Base-by-base conservation (phyloP, 2,797 vertebrate species). In the Orestias chungarensis region DNA sequence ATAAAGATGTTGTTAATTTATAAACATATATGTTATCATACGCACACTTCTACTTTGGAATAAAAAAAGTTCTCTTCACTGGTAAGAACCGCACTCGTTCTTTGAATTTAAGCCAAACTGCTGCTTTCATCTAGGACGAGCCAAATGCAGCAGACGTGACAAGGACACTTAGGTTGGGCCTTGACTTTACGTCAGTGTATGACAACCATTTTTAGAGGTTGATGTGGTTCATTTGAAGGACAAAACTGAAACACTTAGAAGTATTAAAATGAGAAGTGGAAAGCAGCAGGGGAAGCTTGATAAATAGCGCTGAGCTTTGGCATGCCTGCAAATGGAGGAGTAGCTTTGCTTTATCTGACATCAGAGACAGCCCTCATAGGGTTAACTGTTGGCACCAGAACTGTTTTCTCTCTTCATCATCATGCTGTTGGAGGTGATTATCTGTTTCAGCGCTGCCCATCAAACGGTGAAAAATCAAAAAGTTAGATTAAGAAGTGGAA, bases 261-360 rank as follows among this genome's bases (percentile, higher is more conserved):
- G 89, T 94, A 95, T 95, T 94, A 94, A 91, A 92, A 88, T 83
- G 78, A 64, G 86, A 87, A 73, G 75, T 79, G 71, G 68, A 71
- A 79, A 82, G 80, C 81, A 75, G 75, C 42, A 69, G 75, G 80
- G 77, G 86, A 83, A 67, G 62, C 70, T 71, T 91, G 91, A 93
- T 93, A 85, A 87, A 93, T 86, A 18, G 85, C 57, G 11, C 6
- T 23, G 76, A 74, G 84, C 70, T 70, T 23, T 66, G n/a, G 81
- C 75, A 62, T 84, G 84, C 82, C 84, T 89, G 84, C 73, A 74
- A 40, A 71, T 82, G 54, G 75, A 62, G 73, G 75, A 71, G 77
- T 65, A 73, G 75, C 66, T 47, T 15, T 17, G 49, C 75, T 74
- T 69, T 17, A 31, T 66, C 9, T 40, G 55, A 68, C 67, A 61